Evolutionary conservation across 2,113 vertebrate species (phyloP).

Genomic region (Kryptolebias marmoratus): DNA sequence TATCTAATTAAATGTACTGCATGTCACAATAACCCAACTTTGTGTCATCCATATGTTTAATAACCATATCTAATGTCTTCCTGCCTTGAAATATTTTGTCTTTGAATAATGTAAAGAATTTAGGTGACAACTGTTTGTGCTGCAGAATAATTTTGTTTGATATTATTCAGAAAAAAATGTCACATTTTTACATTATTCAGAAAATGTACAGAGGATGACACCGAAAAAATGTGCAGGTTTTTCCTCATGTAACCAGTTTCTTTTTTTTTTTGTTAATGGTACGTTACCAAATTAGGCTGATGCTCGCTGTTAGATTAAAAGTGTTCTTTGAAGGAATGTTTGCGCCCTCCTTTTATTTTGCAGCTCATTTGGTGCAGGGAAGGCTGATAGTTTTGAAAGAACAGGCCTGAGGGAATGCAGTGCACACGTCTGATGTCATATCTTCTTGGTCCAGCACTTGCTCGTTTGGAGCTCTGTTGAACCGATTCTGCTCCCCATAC

Average conservation of each 20-base stretch:
- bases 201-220: slow-evolving; percentile 23
- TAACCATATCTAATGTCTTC: slow-evolving; percentile 28
- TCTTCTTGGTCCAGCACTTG: slow-evolving; percentile 76
- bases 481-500: slow-evolving; percentile 66
- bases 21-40: slow-evolving; percentile 40
- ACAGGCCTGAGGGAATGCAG: slow-evolving; percentile 72
- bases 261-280: slow-evolving; percentile 28
- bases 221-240: slow-evolving; percentile 14
- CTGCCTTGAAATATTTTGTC: slow-evolving; percentile 35
- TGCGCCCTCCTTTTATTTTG: slow-evolving; percentile 42
- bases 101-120: slow-evolving; percentile 25
- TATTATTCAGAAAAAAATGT: slow-evolving; percentile 20
- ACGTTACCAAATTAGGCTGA: slow-evolving; percentile 57
- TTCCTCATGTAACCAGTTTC: slow-evolving; percentile 24
- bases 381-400: slow-evolving; percentile 71
- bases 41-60: slow-evolving; percentile 47
- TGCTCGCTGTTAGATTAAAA: slow-evolving; percentile 62
- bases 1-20: slow-evolving; percentile 64
- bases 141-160: neutral
- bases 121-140: slow-evolving; percentile 8
- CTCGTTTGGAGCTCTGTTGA: slow-evolving; percentile 71
- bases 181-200: slow-evolving; percentile 26
- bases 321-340: slow-evolving; percentile 49
- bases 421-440: slow-evolving; percentile 74
- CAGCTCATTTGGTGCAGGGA: slow-evolving; percentile 55